phyloP scores from a whole-genome alignment of 2,888 invertebrate genomes.

The Chrysolina haemoptera region DNA sequence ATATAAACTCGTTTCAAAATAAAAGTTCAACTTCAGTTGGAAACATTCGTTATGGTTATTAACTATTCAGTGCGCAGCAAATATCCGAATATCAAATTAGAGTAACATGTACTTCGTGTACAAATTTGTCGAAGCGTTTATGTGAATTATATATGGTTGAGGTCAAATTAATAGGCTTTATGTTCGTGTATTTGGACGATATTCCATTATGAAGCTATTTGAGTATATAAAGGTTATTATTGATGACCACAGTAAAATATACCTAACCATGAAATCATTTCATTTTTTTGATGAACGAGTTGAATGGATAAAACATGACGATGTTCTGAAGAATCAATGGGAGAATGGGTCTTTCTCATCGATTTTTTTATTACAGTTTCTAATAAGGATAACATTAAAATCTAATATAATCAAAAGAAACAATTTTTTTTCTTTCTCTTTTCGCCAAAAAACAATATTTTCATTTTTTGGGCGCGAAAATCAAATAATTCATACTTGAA shows the following conservation, averaged over 20 bases:
- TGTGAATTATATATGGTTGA: background rate
- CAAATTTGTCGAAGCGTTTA: conserved; percentile 1
- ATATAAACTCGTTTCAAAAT: background rate
- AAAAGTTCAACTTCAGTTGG: background rate
- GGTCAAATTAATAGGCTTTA: background rate
- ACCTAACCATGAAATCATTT: background rate
- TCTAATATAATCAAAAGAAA: no score
- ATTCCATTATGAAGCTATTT: background rate
- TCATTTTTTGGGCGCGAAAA: no score
- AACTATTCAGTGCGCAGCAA: background rate
- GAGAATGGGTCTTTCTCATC: no score
- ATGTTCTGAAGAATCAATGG: no score
- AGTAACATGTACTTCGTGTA: conserved; percentile 1
- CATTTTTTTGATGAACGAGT: background rate
- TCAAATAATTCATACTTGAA: no score
- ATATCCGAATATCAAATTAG: background rate
- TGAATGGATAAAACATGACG: background rate
- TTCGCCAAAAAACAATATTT: no score
- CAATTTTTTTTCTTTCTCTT: no score
- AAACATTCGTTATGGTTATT: background rate
- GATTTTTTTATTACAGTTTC: no score
- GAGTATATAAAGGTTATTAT: background rate
- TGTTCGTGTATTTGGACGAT: background rate
- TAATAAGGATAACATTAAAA: no score
- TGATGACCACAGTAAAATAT: background rate